A percentile compares a stretch with the other conserved stretches of the same genome.
These are phyloP conservation scores for Anthoscopus minutus DNA, from an alignment of 2,113 vertebrate genomes.

Conservation along the genomic window DNA sequence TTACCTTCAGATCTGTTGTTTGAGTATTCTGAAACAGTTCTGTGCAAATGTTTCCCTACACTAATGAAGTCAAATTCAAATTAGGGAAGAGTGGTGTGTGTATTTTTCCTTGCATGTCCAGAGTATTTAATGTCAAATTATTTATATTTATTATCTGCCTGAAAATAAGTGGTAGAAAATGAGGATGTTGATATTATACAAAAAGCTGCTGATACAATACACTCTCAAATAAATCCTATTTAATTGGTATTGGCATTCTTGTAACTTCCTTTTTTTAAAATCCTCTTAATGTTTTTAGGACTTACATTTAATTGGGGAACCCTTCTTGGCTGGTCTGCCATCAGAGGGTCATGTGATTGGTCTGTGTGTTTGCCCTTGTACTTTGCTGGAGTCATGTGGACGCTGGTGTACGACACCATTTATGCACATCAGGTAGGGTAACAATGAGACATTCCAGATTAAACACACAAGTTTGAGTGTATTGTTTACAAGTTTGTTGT, in stretches of 20 bases:
- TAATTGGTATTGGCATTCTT: not conserved
- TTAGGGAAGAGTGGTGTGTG: rapidly evolving
- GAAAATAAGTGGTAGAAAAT: not conserved
- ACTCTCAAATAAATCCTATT: rapidly evolving
- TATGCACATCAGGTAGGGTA: slow-evolving; percentile 92
- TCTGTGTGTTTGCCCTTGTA: slow-evolving; percentile 91
- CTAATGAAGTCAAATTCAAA: not conserved
- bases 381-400: slow-evolving; percentile 93
- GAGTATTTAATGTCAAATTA: not conserved
- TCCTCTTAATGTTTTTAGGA: slow-evolving; percentile 64
- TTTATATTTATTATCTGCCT: not conserved
- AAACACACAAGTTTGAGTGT: not conserved
- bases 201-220: not conserved
- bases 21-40: not conserved
- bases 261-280: not conserved
- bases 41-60: not conserved
- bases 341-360: slow-evolving; percentile 87
- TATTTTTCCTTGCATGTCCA: not conserved
- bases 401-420: slow-evolving; percentile 91
- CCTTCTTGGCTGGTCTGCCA: slow-evolving; percentile 90
- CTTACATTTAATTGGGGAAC: slow-evolving; percentile 94
- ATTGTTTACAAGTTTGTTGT: not conserved
- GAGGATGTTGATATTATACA: not conserved
- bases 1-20: not conserved
- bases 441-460: not conserved